Base-by-base conservation (phyloP, 2,888 invertebrate species). In the Lasioglossum morio region DNA sequence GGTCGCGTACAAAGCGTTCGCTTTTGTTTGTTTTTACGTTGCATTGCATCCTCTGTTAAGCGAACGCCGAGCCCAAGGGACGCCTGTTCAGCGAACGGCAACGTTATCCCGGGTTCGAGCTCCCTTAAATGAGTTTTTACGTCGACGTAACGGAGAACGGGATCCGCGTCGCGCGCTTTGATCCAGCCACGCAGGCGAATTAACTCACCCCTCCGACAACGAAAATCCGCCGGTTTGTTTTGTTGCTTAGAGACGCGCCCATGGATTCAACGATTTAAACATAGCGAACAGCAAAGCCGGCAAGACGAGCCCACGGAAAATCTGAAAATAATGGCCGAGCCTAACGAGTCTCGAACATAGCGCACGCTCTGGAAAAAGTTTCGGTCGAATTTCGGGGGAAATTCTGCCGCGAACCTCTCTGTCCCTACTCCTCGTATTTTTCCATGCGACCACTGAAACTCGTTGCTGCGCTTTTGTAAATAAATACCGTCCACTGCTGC, bases 101-200 rank as follows among this genome's bases (percentile, higher is more conserved):
- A 77, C 43, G 60, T 60, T 74, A 57, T 75, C 60, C 43, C 16
- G 27, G 66, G 70, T 34, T 53, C 14, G 63, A 37, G 27, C 34
- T 43, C 30, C 69, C 79, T 84, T 79, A 79, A 87, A 81, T 43
- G 57, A 53, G 57, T 77, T 34, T 27, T 81, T 57, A 16, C 60
- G 48, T 72, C 53, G 72, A 60, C n/a, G 70, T 16, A 53, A 53
- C 30, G 63, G 63, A 4, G 19, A 77, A 77, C 73, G 27, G 53
- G 30, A 37, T n/a, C 19, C 72, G 34, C 78, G 30, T 66, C 8
- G 27, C 27, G 40, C 43, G 40, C 77, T 77, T 66, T 76, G 66
- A 77, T 77, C 70, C 70, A 53, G 30, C 40, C 19, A 34, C 69
- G 69, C 46, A 43, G 53, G 27, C 78, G 72, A 30, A 57, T 40